Evolutionary conservation across 2,797 vertebrate genomes (phyloP).

Genomic region (Coluber constrictor): DNA sequence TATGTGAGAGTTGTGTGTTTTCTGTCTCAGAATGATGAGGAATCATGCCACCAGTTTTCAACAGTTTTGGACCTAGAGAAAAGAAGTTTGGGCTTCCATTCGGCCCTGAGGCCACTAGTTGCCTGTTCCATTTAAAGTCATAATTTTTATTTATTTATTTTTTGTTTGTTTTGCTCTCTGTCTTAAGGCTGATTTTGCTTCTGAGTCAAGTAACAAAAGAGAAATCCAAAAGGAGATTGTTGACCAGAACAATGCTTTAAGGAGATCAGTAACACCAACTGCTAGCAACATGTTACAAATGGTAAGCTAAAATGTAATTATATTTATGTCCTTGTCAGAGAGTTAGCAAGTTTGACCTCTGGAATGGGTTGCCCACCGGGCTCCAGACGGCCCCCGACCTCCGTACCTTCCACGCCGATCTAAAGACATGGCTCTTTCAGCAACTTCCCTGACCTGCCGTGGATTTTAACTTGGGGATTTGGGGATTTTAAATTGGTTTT

Average conservation of each 20-base stretch:
- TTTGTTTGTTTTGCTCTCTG: not conserved
- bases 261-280: constrained; percentile 32
- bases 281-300: constrained; percentile 56
- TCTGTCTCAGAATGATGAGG: not conserved
- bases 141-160: not conserved
- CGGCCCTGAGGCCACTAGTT: not conserved
- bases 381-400: too few species aligned
- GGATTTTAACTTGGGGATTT: too few species aligned
- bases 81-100: not conserved
- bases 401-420: too few species aligned
- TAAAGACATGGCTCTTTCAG: too few species aligned
- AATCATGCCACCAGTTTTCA: not conserved
- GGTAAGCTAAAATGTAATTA: constrained; percentile 38
- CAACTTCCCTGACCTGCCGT: too few species aligned
- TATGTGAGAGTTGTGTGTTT: not conserved
- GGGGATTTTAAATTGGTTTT: too few species aligned
- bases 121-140: not conserved
- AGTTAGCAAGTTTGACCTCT: not conserved
- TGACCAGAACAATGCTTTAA: constrained; percentile 31
- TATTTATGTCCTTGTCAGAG: not conserved
- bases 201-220: not conserved
- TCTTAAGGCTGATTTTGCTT: not conserved
- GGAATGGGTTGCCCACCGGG: too few species aligned
- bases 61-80: not conserved
- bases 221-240: constrained; percentile 35